Percentiles rank a stretch among this genome's conserved stretches.
Evolutionary conservation across 2,888 invertebrate genomes (phyloP).

Genomic region (Lacanobia oleracea): DNA sequence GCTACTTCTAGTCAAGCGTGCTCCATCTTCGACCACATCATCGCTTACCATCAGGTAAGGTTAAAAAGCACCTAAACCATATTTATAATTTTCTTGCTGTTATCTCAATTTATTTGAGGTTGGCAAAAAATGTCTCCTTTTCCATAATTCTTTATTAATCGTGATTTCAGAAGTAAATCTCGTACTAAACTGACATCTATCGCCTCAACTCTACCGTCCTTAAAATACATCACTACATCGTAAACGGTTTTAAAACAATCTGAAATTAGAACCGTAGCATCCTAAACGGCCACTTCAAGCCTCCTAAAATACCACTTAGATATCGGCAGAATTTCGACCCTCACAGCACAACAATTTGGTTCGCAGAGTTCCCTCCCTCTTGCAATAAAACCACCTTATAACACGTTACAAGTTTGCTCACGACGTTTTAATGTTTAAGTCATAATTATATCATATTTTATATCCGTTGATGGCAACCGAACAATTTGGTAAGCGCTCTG

Average conservation of each 20-base stretch:
- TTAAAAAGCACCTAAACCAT: too few relatives aligned
- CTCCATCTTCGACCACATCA: too few relatives aligned
- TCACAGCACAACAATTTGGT: not conserved
- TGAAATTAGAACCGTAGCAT: slow-evolving; percentile 12
- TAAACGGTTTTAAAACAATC: not conserved
- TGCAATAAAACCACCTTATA: slow-evolving; percentile 43
- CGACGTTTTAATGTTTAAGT: slow-evolving; percentile 54
- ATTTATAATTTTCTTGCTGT: not conserved
- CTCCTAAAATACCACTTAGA: too few relatives aligned
- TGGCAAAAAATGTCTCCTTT: too few relatives aligned
- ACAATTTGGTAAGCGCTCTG: slow-evolving; percentile 62
- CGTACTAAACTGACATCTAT: not conserved
- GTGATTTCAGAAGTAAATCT: not conserved
- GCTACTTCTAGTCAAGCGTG: too few relatives aligned
- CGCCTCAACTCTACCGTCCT: not conserved
- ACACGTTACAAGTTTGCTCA: slow-evolving; percentile 36
- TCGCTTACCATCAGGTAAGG: too few relatives aligned
- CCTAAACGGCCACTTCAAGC: not conserved
- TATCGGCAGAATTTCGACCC: slow-evolving; percentile 26
- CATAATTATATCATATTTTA: slow-evolving; percentile 66
- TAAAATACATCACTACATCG: not conserved
- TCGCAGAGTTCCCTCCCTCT: not conserved
- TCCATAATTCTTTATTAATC: too few relatives aligned
- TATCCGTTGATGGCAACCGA: slow-evolving; percentile 45
- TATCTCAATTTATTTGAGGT: too few relatives aligned